Evolutionary conservation across 2,888 invertebrate species (phyloP).

Genomic region (Junonia oenone): DNA sequence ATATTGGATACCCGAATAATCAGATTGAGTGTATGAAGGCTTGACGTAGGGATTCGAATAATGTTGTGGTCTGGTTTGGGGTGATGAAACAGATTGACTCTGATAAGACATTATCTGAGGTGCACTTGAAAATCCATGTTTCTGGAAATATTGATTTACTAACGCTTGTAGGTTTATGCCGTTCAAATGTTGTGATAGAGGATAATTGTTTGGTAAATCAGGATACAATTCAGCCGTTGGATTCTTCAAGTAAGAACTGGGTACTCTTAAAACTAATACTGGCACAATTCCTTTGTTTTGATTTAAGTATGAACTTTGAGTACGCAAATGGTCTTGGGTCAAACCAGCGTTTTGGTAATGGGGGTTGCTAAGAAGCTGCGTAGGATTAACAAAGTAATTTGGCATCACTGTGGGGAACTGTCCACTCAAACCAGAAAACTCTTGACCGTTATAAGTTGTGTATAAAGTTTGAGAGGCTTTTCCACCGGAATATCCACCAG

Average conservation of each 20-base stretch:
- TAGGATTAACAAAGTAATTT: conserved; percentile 66
- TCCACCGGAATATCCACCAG: conserved; percentile 30
- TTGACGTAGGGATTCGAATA: conserved; percentile 61
- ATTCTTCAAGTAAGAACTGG: conserved; percentile 76
- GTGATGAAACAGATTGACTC: conserved; percentile 36
- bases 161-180: conserved; percentile 77
- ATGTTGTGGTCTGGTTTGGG: conserved; percentile 48
- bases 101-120: conserved; percentile 62
- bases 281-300: conserved; percentile 74
- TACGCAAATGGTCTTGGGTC: conserved; percentile 66
- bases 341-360: conserved; percentile 74
- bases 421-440: conserved; percentile 63
- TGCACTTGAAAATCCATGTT: conserved; percentile 60
- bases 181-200: conserved; percentile 74
- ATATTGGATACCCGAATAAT: conserved; percentile 67
- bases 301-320: conserved; percentile 52
- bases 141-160: conserved; percentile 74
- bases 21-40: conserved; percentile 64
- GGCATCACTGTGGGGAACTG: conserved; percentile 71
- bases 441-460: conserved; percentile 69
- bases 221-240: conserved; percentile 76
- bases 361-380: conserved; percentile 62
- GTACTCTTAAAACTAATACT: conserved; percentile 78
- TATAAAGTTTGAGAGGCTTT: conserved; percentile 60
- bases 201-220: conserved; percentile 76